These are phyloP conservation scores for Thalassaphorura encarpata DNA, from an alignment of 1,140 invertebrate genomes.

Conservation along the genomic window DNA sequence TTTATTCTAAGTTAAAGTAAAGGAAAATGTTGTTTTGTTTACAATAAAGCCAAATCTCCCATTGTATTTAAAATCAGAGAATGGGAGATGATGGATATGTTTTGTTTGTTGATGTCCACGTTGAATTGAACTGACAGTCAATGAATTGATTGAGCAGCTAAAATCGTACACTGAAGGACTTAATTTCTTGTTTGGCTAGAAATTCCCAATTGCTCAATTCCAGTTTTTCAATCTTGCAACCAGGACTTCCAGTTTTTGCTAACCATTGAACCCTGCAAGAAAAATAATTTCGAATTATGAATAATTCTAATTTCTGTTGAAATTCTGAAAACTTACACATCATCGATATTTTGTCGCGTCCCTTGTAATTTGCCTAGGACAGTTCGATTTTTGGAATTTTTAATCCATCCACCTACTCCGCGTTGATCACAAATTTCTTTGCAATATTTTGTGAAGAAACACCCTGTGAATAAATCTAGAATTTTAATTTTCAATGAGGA, in stretches of 20 bases:
- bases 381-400: slow-evolving; percentile 74
- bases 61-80: no score
- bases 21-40: no score
- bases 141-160: no score
- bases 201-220: slow-evolving; percentile 71
- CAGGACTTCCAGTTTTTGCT: slow-evolving; percentile 68
- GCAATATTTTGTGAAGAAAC: slow-evolving; percentile 77
- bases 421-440: slow-evolving; percentile 61
- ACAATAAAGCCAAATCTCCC: no score
- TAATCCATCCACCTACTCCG: slow-evolving; percentile 76
- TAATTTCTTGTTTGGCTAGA: slow-evolving; percentile 62
- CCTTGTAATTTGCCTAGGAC: slow-evolving; percentile 81
- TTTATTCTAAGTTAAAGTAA: no score
- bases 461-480: slow-evolving; percentile 45
- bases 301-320: slow-evolving; percentile 16
- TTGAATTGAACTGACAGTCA: neutral
- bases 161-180: slow-evolving; percentile 71
- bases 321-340: slow-evolving; percentile 56
- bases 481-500: neutral
- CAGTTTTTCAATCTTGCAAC: slow-evolving; percentile 68
- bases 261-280: slow-evolving; percentile 66
- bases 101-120: neutral
- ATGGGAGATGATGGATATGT: no score
- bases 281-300: slow-evolving; percentile 1
- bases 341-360: slow-evolving; percentile 59